Evolutionary conservation across 2,113 vertebrate genomes (phyloP).

Genomic region (Chaetodon trifascialis): DNA sequence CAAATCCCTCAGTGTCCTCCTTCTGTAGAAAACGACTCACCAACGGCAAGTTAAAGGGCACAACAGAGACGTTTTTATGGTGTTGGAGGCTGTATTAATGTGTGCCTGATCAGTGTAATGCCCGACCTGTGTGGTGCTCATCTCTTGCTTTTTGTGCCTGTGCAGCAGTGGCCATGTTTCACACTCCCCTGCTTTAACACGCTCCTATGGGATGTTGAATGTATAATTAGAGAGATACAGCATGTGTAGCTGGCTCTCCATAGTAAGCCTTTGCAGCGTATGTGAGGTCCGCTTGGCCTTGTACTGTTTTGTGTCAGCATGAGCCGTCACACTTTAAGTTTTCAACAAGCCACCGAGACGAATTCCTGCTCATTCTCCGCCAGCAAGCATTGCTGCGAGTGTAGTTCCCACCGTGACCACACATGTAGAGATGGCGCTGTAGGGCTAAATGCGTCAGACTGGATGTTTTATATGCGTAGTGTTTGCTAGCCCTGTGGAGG

Average conservation of each 20-base stretch:
- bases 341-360: constrained; percentile 39
- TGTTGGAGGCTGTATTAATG: neutral
- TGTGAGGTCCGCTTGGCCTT: constrained; percentile 36
- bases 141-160: neutral
- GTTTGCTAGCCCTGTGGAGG: too few species aligned
- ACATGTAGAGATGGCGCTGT: neutral
- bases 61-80: neutral
- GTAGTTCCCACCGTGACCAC: constrained; percentile 42
- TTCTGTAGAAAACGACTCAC: neutral
- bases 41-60: neutral
- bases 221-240: constrained; percentile 22
- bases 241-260: constrained; percentile 18
- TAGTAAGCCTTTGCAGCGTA: neutral
- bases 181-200: neutral
- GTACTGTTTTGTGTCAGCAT: constrained; percentile 24
- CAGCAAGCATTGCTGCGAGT: neutral
- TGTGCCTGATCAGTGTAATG: neutral
- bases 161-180: neutral
- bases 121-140: neutral
- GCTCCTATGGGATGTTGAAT: neutral
- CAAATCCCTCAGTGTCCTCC: neutral
- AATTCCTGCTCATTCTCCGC: constrained; percentile 48
- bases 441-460: neutral
- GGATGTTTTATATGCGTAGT: too few species aligned
- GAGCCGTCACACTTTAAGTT: constrained; percentile 32